Conservation (phyloP, 2,113 vertebrate species). For the Salminus brasiliensis region DNA sequence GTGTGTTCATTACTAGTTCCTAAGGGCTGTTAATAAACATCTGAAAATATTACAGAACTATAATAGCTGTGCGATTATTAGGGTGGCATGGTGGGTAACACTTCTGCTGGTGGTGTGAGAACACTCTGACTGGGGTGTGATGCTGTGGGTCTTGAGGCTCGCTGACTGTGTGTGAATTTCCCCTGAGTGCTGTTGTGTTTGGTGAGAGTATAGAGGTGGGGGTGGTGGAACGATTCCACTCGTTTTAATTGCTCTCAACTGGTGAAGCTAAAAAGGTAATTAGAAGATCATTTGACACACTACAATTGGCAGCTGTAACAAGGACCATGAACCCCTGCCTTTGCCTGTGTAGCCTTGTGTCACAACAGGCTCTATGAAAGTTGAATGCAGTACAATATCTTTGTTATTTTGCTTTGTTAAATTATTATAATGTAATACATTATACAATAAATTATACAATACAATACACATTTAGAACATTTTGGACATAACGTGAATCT, state of each 20-base stretch:
- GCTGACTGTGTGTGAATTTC: slow-evolving; percentile 38
- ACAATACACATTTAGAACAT: too few relatives aligned
- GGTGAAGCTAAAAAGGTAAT: slow-evolving; percentile 61
- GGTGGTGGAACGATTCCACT: slow-evolving; percentile 30
- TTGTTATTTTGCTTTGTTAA: too few relatives aligned
- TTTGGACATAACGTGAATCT: too few relatives aligned
- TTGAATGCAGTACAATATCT: neutral
- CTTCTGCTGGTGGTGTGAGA: slow-evolving; percentile 31
- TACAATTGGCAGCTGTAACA: slow-evolving; percentile 51
- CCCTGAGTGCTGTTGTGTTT: slow-evolving; percentile 40
- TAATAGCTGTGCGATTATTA: slow-evolving; percentile 26
- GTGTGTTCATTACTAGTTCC: too few relatives aligned
- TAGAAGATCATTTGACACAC: slow-evolving; percentile 61
- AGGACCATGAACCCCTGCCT: neutral
- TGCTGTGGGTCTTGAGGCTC: slow-evolving; percentile 39
- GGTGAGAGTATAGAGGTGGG: slow-evolving; percentile 43
- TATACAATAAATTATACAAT: too few relatives aligned
- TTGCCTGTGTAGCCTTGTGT: neutral
- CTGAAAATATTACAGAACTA: neutral
- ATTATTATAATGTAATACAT: neutral
- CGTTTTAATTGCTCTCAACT: slow-evolving; percentile 60
- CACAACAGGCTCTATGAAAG: neutral
- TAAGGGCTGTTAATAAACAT: too few relatives aligned
- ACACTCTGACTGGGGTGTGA: slow-evolving; percentile 30
- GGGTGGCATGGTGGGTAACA: slow-evolving; percentile 36